These are phyloP conservation scores for Mormyrus hasselquistii DNA, from an alignment of 2,797 vertebrate genomes.

Conservation along the genomic window DNA sequence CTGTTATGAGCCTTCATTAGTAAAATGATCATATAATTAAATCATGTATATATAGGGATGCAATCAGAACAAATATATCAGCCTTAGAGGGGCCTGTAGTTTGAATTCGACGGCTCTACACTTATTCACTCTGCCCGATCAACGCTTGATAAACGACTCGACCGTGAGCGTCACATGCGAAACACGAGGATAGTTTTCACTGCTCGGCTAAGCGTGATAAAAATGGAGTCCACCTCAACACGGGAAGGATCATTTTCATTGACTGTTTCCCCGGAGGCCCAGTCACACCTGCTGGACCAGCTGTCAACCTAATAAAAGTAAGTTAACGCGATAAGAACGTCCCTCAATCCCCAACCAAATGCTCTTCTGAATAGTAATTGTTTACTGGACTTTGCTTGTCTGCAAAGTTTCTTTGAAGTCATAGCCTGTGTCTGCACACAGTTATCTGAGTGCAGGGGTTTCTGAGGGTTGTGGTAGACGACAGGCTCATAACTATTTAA, in stretches of 20 bases:
- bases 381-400: neutral
- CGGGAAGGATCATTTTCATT: neutral
- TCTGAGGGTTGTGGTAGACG: constrained; percentile 7
- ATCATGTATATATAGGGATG: neutral
- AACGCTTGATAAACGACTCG: neutral
- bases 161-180: neutral
- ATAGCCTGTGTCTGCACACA: neutral
- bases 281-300: neutral
- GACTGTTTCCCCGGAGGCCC: neutral
- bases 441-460: neutral
- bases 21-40: neutral
- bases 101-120: neutral
- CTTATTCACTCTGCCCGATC: neutral
- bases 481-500: constrained; percentile 21
- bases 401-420: neutral
- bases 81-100: neutral
- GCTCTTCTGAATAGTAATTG: neutral
- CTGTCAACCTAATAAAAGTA: neutral
- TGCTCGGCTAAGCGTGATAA: neutral
- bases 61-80: neutral
- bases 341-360: neutral
- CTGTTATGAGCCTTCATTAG: neutral
- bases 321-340: neutral
- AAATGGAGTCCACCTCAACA: neutral
- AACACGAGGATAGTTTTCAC: neutral